These are phyloP conservation scores for Rhadina sibilatrix DNA, from an alignment of 2,113 vertebrate species.

Conservation along the genomic window DNA sequence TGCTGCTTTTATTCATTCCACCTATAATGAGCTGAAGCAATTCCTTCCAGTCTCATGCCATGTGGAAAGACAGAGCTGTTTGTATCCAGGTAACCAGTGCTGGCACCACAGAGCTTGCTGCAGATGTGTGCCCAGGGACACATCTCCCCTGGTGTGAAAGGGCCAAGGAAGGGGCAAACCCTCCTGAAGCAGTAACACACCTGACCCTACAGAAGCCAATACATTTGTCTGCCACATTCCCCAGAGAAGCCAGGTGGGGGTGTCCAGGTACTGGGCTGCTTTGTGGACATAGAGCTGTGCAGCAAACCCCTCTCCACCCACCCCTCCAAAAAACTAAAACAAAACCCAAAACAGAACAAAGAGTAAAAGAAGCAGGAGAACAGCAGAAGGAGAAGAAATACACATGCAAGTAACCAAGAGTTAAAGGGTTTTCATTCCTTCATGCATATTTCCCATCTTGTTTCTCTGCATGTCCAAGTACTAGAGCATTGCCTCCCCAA, in stretches of 20 bases:
- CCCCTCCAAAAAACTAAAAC: no score
- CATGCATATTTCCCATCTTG: neutral
- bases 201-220: neutral
- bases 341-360: no score
- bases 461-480: neutral
- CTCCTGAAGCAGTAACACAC: neutral
- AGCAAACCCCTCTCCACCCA: neutral
- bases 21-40: neutral
- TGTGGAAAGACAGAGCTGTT: neutral
- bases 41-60: conserved; percentile 11
- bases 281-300: neutral
- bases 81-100: conserved; percentile 46
- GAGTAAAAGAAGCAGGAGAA: neutral
- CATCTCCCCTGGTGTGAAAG: neutral
- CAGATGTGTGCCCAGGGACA: neutral
- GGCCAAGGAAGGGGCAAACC: neutral
- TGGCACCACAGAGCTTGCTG: neutral
- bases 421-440: neutral
- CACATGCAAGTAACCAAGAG: rapidly evolving
- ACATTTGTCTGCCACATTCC: rapidly evolving
- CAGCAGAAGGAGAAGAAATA: neutral
- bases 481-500: neutral
- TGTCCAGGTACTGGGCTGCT: neutral
- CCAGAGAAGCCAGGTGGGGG: neutral
- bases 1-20: neutral